A percentile compares a stretch with the other conserved stretches of the same genome.
These are phyloP conservation scores for Pangasius krempfi DNA, from an alignment of 2,797 vertebrate species.

Conservation along the genomic window DNA sequence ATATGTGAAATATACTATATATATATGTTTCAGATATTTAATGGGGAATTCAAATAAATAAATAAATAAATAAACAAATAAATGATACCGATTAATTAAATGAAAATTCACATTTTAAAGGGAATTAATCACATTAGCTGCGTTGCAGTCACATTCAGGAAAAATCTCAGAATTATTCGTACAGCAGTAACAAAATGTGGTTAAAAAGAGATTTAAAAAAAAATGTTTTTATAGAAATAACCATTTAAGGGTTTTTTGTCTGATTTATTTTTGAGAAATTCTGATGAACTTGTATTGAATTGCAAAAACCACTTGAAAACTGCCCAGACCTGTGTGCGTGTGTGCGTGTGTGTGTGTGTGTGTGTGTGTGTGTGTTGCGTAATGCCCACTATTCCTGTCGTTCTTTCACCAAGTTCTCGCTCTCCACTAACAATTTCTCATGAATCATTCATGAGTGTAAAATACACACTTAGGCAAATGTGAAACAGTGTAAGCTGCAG, in stretches of 20 bases:
- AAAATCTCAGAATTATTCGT: neutral
- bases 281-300: neutral
- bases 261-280: neutral
- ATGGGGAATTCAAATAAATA: neutral
- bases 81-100: neutral
- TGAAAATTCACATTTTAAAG: constrained; percentile 24
- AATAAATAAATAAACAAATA: neutral
- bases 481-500: constrained; percentile 34
- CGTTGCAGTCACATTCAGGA: neutral
- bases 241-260: neutral
- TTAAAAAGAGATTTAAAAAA: neutral
- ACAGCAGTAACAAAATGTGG: neutral
- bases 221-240: neutral
- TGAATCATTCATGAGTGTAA: constrained; percentile 49
- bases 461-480: constrained; percentile 43
- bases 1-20: neutral
- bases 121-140: neutral
- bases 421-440: constrained; percentile 11
- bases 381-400: constrained; percentile 2
- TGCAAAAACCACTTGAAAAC: neutral
- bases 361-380: neutral
- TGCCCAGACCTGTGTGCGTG: neutral
- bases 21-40: neutral
- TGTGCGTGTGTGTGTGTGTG: neutral
- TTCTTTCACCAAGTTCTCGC: constrained; percentile 6